These are phyloP conservation scores for Aquatica leii DNA, from an alignment of 2,888 invertebrate genomes.

Conservation along the genomic window DNA sequence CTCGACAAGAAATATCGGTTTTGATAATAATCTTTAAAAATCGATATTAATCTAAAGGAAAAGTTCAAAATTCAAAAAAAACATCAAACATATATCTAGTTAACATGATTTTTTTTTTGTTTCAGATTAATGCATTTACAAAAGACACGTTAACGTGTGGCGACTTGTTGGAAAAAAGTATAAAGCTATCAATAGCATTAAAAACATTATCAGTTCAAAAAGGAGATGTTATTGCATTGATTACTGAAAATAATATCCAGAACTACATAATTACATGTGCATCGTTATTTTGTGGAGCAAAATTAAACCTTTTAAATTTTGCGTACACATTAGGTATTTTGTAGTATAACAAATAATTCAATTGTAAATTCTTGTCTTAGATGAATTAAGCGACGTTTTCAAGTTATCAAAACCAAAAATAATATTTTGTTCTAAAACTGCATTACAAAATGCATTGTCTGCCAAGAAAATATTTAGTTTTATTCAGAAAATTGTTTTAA, in stretches of 20 bases:
- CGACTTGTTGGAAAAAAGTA: constrained; percentile 44
- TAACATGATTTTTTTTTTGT: too few relatives aligned
- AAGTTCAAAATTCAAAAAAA: too few relatives aligned
- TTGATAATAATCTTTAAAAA: too few relatives aligned
- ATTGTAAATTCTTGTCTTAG: constrained; percentile 13
- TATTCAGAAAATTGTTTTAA: background rate
- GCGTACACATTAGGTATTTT: constrained; percentile 1
- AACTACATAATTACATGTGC: constrained; percentile 48
- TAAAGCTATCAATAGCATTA: constrained; percentile 47
- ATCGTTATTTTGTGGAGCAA: constrained; percentile 46
- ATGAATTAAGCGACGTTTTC: constrained; percentile 62
- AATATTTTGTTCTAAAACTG: constrained; percentile 69
- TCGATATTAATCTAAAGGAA: too few relatives aligned
- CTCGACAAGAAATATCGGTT: too few relatives aligned
- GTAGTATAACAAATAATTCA: background rate
- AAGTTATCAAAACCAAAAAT: constrained; percentile 72
- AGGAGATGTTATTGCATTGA: constrained; percentile 45
- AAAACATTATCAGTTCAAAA: constrained; percentile 40
- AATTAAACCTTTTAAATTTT: constrained; percentile 46
- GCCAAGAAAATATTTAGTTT: background rate
- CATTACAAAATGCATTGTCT: background rate
- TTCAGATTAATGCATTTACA: constrained; percentile 47
- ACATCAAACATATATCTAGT: too few relatives aligned
- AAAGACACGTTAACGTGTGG: constrained; percentile 43
- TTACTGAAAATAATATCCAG: constrained; percentile 48